Percentiles rank a stretch among this genome's conserved stretches.
Conservation (phyloP, 2,113 vertebrate species). For the Gallinago jamesoni region DNA sequence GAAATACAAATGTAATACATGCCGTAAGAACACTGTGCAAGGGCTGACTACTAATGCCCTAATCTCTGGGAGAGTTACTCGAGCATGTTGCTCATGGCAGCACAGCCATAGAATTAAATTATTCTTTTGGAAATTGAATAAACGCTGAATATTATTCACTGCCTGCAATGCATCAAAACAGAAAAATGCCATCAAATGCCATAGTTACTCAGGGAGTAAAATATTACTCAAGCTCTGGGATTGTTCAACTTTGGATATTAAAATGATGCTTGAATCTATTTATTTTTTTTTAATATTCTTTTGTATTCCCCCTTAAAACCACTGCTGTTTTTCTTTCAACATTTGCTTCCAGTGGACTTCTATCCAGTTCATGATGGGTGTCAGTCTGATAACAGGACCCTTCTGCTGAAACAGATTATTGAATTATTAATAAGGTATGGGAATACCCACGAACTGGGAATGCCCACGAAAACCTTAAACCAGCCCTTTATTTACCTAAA, state of each 20-base stretch:
- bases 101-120: background rate
- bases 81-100: background rate
- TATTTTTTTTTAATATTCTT: background rate
- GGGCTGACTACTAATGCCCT: background rate
- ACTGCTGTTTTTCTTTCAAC: background rate
- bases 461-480: background rate
- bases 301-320: background rate
- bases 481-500: background rate
- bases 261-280: background rate
- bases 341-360: background rate
- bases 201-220: background rate
- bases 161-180: background rate
- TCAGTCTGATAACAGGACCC: background rate
- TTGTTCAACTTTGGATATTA: background rate
- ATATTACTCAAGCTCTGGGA: background rate
- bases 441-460: background rate
- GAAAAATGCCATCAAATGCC: background rate
- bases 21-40: background rate
- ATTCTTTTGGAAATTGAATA: constrained; percentile 8
- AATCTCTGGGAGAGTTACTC: background rate
- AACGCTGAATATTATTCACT: background rate
- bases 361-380: background rate
- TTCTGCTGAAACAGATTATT: background rate
- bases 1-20: background rate
- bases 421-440: background rate